Conservation (phyloP, 2,888 invertebrate genomes). For the Hemaris fuciformis region DNA sequence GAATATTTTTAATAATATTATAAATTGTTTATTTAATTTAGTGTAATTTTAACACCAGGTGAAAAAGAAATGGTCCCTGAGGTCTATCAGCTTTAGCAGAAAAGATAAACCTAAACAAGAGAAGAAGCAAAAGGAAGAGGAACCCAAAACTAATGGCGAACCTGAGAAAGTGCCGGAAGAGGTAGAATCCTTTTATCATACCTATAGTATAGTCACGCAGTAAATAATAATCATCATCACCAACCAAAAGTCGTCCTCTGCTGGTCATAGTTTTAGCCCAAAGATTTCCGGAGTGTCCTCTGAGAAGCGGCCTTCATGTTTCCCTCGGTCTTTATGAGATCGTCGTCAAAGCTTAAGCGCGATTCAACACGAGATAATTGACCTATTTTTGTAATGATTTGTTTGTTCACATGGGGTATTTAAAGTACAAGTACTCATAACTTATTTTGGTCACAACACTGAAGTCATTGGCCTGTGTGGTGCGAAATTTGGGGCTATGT, state of each 20-base stretch:
- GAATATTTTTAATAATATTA: too few relatives aligned
- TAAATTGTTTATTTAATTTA: background rate
- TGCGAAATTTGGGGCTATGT: constrained; percentile 50
- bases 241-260: too few relatives aligned
- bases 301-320: background rate
- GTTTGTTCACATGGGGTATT: constrained; percentile 19
- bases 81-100: constrained; percentile 92
- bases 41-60: constrained; percentile 70
- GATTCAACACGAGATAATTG: constrained; percentile 42
- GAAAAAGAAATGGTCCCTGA: constrained; percentile 95
- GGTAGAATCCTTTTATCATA: constrained; percentile 67
- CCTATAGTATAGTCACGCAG: background rate
- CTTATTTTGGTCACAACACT: constrained; percentile 34
- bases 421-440: constrained; percentile 19
- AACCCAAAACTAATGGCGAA: constrained; percentile 83
- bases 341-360: constrained; percentile 18
- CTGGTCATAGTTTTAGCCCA: too few relatives aligned
- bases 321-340: constrained; percentile 20
- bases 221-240: too few relatives aligned
- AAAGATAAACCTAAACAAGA: constrained; percentile 93
- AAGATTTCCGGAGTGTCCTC: too few relatives aligned
- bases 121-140: constrained; percentile 82
- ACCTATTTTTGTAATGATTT: constrained; percentile 46
- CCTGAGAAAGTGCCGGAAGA: constrained; percentile 84
- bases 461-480: constrained; percentile 50